phyloP scores from a whole-genome alignment of 2,797 vertebrate genomes.

The Jordanella pulchra region DNA sequence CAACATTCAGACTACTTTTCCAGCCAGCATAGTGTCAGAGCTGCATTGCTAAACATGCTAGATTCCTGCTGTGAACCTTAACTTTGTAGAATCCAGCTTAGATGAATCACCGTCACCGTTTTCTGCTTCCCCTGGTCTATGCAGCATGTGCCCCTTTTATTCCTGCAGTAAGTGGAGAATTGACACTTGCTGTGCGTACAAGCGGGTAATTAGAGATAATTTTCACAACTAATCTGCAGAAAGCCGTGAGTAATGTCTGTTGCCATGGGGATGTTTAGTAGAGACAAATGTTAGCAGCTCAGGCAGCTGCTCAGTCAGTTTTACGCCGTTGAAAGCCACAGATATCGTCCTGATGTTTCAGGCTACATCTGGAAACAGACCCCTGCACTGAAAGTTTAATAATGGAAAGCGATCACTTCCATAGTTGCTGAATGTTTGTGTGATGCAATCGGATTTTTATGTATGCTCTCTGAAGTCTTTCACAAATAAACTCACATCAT shows the following conservation, averaged over 20 bases:
- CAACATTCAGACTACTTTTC: conserved; percentile 11
- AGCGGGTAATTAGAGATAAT: conserved; percentile 41
- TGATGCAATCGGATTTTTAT: not conserved
- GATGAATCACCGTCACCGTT: not conserved
- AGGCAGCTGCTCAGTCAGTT: not conserved
- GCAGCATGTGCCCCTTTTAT: not conserved
- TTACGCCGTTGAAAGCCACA: not conserved
- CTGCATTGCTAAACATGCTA: conserved; percentile 9
- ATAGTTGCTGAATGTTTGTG: no score
- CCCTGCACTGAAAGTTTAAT: not conserved
- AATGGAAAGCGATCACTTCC: not conserved
- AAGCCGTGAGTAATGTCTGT: conserved; percentile 29
- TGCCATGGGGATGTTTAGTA: conserved; percentile 20
- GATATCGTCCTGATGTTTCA: not conserved
- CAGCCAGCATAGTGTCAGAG: not conserved
- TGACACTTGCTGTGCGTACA: not conserved
- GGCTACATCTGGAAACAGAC: not conserved
- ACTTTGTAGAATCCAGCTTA: not conserved
- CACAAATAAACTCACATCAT: not conserved
- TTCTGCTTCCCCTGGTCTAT: not conserved
- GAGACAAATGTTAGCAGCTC: conserved; percentile 7
- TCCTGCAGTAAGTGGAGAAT: conserved; percentile 16
- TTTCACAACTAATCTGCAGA: conserved; percentile 32
- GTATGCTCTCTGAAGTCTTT: not conserved
- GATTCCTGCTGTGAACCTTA: not conserved